Evolutionary conservation across 2,888 invertebrate genomes (phyloP), one percentile per base, ranked within the genome.

Genomic region (Ochlodes sylvanus): DNA sequence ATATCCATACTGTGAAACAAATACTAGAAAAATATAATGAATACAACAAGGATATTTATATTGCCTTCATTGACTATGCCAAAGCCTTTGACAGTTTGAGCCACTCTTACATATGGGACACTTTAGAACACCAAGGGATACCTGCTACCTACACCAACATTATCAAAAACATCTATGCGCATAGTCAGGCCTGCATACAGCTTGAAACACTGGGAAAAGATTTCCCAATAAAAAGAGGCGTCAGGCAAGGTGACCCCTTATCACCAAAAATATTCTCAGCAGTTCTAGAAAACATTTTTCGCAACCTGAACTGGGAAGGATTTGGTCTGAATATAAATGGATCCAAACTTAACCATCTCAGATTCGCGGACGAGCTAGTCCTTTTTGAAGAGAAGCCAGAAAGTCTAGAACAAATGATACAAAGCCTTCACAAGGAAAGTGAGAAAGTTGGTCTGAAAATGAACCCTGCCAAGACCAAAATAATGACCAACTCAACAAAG

Each of bases 1-100:
- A 71, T 21, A 69, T 71, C 14, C 50, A 17, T 3, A 50, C 19
- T 15, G 17, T 50, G 2, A 17, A 50, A 17, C 50, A 17, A 50
- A 9, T 44, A 7, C n/a, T 44, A 44, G 44, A 44, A n/a, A 44
- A 44, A 44, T 44, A 44, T 6, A n/a, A 44, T n/a, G n/a, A 44
- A 44, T 44, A 44, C n/a, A 44, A 44, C n/a, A 44, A 44, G 6
- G 6, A 44, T 5, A 5, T 44, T 1, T 44, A 44, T 10, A n/a
- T 44, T 5, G 44, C 44, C 14, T 44, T 44, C n/a, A 44, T 44
- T 1, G 44, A 44, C n/a, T 44, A 44, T 10, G n/a, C 44, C 44
- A 44, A 44, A 19, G 50, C 19, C 0, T 50, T 50, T 10, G 50
- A 50, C 17, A 50, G 44, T 15, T n/a, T 44, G n/a, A n/a, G 14